A percentile compares a stretch with the other conserved stretches of the same genome.
phyloP scores from a whole-genome alignment of 2,888 invertebrate species.

The Argyresthia albistria region DNA sequence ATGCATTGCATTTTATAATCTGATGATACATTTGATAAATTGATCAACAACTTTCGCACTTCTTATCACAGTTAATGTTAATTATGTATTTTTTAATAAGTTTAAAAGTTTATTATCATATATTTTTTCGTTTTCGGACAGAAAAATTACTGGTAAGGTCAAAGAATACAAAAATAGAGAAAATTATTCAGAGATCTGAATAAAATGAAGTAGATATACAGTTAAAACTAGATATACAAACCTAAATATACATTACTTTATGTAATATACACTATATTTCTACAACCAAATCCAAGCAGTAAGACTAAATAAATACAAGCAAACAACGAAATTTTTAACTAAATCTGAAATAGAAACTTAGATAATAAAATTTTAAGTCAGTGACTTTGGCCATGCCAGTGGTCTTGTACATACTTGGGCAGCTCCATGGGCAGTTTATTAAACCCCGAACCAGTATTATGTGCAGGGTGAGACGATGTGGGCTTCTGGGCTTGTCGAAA shows the following conservation, averaged over 20 bases:
- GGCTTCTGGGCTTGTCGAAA: constrained; percentile 77
- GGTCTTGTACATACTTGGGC: constrained; percentile 52
- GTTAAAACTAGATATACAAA: not conserved
- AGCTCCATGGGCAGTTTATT: constrained; percentile 58
- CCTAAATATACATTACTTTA: not conserved
- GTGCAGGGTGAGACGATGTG: constrained; percentile 28
- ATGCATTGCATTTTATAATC: not conserved
- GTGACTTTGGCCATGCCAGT: constrained; percentile 51
- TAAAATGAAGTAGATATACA: not conserved
- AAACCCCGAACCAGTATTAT: constrained; percentile 32
- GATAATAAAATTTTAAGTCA: constrained; percentile 19
- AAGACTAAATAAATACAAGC: not conserved
- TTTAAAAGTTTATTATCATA: not conserved
- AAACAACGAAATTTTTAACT: not conserved
- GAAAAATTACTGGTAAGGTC: not conserved
- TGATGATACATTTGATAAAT: not conserved
- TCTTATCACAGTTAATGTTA: constrained; percentile 7
- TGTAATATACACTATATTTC: no score
- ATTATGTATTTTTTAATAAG: not conserved
- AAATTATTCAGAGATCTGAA: not conserved
- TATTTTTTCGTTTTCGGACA: not conserved
- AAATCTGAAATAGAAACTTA: not conserved
- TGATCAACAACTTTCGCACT: constrained; percentile 9
- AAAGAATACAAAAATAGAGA: not conserved
- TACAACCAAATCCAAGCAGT: not conserved